These are phyloP conservation scores for Cyclargus thomasi DNA, from an alignment of 1,140 invertebrate species.

Conservation along the genomic window DNA sequence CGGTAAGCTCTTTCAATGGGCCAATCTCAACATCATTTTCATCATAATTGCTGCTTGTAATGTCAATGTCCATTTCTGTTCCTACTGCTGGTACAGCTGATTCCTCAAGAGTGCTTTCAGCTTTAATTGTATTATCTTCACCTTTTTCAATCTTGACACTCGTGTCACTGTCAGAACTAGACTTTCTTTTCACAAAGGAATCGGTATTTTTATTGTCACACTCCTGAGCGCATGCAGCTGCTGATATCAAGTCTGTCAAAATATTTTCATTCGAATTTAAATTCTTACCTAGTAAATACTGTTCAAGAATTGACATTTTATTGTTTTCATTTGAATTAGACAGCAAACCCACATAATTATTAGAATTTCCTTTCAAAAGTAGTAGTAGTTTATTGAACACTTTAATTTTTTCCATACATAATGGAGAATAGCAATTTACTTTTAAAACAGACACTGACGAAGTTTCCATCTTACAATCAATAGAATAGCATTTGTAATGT, in stretches of 20 bases:
- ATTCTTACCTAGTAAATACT: conserved; percentile 66
- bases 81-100: conserved; percentile 69
- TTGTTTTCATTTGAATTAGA: conserved; percentile 56
- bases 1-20: conserved; percentile 63
- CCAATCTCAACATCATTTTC: conserved; percentile 72
- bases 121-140: conserved; percentile 46
- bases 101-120: conserved; percentile 66
- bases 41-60: conserved; percentile 56
- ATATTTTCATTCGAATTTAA: conserved; percentile 75
- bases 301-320: conserved; percentile 69
- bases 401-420: conserved; percentile 82
- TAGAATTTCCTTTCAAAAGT: conserved; percentile 79
- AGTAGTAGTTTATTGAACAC: conserved; percentile 81
- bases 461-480: conserved; percentile 78
- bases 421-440: conserved; percentile 84
- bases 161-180: conserved; percentile 61
- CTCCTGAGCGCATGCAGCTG: conserved; percentile 75
- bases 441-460: conserved; percentile 59
- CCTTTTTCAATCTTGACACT: conserved; percentile 58
- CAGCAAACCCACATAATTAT: conserved; percentile 43
- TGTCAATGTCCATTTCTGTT: conserved; percentile 74
- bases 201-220: conserved; percentile 68
- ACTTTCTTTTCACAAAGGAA: conserved; percentile 65
- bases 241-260: conserved; percentile 77
- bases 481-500: conserved; percentile 82